Base-by-base conservation (phyloP, 2,113 vertebrate species). In the Morone chrysops region DNA sequence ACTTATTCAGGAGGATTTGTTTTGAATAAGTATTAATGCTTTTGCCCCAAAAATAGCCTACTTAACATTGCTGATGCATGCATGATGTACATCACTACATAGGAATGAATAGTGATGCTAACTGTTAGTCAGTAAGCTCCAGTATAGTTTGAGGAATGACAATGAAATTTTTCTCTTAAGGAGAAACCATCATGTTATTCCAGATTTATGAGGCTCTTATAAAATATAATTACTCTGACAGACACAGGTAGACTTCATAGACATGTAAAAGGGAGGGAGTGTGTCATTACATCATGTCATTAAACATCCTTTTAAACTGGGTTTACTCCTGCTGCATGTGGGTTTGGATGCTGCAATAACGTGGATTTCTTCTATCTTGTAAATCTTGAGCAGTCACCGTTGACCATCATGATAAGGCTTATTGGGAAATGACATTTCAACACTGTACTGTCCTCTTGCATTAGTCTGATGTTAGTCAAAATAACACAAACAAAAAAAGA, bases 201-300 rank as follows among this genome's bases (percentile, higher is more conserved):
- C 70, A 90, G 88, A 74, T 95, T 93, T 93, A 95, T 89, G 72
- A 57, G 78, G 87, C 73, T 89, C 86, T 91, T 85, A 82, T 88
- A 90, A 92, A 94, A 91, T 8, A 60, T 41, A 22, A 91, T 91
- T 86, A 81, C 87, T 89, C 79, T 89, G 31, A n/a, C 92, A 94
- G 90, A 82, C 89, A 65, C 86, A 74, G 87, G 90, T 72, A 61
- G 80, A 78, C 83, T 90, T 92, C 86, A 86, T 88, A 92, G 94
- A 84, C 83, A 82, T 70, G 76, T 85, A 87, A 70, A 61, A 56
- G 53, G 31, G 65, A 65, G 62, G 78, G 54, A 41, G 62, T 40
- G 71, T 50, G 59, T 72, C 51, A 41, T 87, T 73, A 84, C 83
- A 75, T 88, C 60, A 77, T 50, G 70, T 45, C 79, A 70, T 89